phyloP scores from a whole-genome alignment of 2,888 invertebrate genomes.

The Galeruca laticollis region DNA sequence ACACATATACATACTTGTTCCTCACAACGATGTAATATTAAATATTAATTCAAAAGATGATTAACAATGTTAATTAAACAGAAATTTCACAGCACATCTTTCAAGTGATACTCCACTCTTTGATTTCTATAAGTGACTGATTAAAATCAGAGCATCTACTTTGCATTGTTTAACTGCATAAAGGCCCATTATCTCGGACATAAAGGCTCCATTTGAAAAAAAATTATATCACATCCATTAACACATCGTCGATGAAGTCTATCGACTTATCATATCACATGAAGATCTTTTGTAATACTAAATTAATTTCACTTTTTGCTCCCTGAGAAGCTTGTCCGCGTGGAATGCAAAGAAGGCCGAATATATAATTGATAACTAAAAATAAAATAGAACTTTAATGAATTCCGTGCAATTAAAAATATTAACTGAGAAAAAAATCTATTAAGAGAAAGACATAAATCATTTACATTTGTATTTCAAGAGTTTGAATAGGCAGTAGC shows the following conservation, averaged over 20 bases:
- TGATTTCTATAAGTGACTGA: neutral
- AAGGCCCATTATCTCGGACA: constrained; percentile 14
- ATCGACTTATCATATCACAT: constrained; percentile 32
- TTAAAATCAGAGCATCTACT: constrained; percentile 1
- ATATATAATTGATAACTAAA: constrained; percentile 33
- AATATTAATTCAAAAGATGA: too few species aligned
- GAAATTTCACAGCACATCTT: neutral
- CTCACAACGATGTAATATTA: too few species aligned
- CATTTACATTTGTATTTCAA: constrained; percentile 42
- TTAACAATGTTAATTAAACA: neutral
- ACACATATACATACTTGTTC: too few species aligned
- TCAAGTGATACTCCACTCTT: neutral
- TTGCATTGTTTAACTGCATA: constrained; percentile 2
- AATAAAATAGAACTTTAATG: constrained; percentile 45
- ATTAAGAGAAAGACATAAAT: constrained; percentile 53
- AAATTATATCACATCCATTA: constrained; percentile 36
- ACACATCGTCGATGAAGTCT: constrained; percentile 20
- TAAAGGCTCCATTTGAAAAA: constrained; percentile 22
- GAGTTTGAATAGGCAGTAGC: constrained; percentile 21
- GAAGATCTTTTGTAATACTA: constrained; percentile 33
- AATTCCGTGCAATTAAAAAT: constrained; percentile 53
- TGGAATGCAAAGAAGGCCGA: constrained; percentile 14
- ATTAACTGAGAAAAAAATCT: constrained; percentile 50
- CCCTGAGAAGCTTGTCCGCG: constrained; percentile 20
- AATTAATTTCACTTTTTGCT: constrained; percentile 33